Evolutionary conservation across 2,888 invertebrate species (phyloP), one percentile per base, ranked within the genome.

Genomic region (Apodemia hepburni): DNA sequence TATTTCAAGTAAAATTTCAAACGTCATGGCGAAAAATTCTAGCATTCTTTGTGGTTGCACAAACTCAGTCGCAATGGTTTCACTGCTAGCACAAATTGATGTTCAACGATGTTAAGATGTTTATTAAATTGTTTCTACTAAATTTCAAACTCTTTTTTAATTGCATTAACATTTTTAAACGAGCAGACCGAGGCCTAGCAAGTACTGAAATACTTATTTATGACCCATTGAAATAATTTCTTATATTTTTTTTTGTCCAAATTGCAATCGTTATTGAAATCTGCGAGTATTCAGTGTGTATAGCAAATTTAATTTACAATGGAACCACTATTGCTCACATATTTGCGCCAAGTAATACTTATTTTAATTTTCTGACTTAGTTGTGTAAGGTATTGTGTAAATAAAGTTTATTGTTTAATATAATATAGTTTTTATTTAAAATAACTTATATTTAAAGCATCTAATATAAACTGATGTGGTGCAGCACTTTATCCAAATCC

Each of bases 401-500:
- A 54, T 54, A 54, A 54, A 54, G 27, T 54, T 27, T 54, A 27
- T 35, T 18, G n/a, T 27, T 63, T 58, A 60, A 45, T 63, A 33
- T 45, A 38, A 60, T 57, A 54, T 59, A 60, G 64, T 57, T 57
- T 61, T 42, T 62, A 17, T n/a, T 54, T 47, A 58, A 60, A 61
- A 58, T 61, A 54, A 51, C 54, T 54, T 61, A 64, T 49, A 60
- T 42, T 47, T 59, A 62, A 61, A 59, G 29, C 51, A 45, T n/a
- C 17, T 54, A 51, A 59, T 45, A 49, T 47, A 8, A 15, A 60
- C 6, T 42, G 27, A 51, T 70, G 63, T 69, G 68, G 67, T 61
- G 33, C 4, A 42, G 60, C 29, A 60, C 33, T 54, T 66, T 67
- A 70, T 68, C 71, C 70, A 63, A 93, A 86, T 61, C 93, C 87